Evolutionary conservation across 2,797 vertebrate genomes (phyloP).

Genomic region (Hylomyscus alleni): DNA sequence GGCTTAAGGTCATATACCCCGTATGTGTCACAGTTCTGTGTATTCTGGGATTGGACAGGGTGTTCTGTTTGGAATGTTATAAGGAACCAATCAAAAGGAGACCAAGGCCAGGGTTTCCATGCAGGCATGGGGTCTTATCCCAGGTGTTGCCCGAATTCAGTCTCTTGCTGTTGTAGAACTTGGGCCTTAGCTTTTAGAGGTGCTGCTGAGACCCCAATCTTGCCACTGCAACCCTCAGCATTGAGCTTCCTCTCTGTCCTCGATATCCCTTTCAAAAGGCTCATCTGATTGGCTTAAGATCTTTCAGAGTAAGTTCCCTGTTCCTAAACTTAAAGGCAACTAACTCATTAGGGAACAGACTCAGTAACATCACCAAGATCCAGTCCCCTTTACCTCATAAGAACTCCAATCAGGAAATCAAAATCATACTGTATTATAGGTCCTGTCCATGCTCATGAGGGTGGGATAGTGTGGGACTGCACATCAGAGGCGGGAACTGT

Average conservation of each 20-base stretch:
- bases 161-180: background rate
- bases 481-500: background rate
- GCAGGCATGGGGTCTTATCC: background rate
- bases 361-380: background rate
- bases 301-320: background rate
- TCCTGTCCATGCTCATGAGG: background rate
- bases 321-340: conserved; percentile 4
- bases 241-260: background rate
- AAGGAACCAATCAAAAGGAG: background rate
- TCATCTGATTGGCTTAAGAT: background rate
- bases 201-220: background rate
- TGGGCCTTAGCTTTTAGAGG: background rate
- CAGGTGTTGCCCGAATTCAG: background rate
- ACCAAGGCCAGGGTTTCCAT: background rate
- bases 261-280: background rate
- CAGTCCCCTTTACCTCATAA: background rate
- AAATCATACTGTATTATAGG: background rate
- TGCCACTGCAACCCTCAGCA: background rate
- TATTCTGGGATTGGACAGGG: background rate
- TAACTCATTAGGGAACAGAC: background rate
- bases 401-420: background rate
- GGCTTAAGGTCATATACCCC: background rate
- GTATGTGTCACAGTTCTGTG: background rate
- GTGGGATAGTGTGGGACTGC: background rate
- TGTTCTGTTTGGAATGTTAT: background rate